These are phyloP conservation scores for Enteromius paludinosus DNA, from an alignment of 2,797 vertebrate species.

Conservation along the genomic window DNA sequence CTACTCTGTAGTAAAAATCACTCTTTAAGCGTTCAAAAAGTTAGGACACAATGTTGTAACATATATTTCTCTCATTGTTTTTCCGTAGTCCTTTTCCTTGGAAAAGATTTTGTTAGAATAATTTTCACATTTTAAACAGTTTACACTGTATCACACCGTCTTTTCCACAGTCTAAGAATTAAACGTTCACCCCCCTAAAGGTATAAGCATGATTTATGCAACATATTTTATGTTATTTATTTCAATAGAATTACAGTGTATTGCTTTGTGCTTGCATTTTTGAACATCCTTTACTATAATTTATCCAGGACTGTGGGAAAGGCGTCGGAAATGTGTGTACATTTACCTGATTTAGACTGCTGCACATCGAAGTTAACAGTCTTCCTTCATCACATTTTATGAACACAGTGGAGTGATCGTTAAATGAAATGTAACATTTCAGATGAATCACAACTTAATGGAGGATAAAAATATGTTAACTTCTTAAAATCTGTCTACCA, in stretches of 20 bases:
- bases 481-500: not conserved
- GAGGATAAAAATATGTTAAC: not conserved
- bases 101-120: not conserved
- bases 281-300: not conserved
- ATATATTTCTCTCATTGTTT: not conserved
- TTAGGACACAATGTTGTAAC: not conserved
- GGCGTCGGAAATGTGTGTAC: not conserved
- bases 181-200: not conserved
- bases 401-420: not conserved
- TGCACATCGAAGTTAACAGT: not conserved
- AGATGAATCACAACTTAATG: not conserved
- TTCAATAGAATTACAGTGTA: not conserved
- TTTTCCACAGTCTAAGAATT: not conserved
- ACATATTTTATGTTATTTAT: constrained; percentile 1
- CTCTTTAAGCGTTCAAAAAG: not conserved
- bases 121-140: not conserved
- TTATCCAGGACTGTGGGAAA: not conserved
- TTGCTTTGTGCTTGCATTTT: not conserved
- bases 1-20: not conserved
- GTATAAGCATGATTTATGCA: not conserved
- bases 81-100: not conserved
- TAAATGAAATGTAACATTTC: not conserved
- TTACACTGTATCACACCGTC: not conserved
- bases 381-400: not conserved
- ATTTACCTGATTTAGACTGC: constrained; percentile 4